Conservation (phyloP, 1,140 invertebrate species). For the Sinella curviseta region DNA sequence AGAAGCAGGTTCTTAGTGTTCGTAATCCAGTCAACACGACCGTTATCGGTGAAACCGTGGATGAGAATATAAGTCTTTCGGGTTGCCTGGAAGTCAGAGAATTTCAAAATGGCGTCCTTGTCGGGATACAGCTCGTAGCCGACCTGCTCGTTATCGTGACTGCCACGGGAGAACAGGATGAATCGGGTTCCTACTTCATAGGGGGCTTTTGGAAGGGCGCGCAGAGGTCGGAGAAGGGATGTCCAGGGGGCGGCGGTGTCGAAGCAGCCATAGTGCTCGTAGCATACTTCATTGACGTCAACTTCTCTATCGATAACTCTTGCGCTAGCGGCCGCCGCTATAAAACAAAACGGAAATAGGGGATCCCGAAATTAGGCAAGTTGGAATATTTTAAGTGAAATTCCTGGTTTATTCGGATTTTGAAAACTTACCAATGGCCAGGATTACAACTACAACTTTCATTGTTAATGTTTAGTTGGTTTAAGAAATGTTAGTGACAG, state of each 20-base stretch:
- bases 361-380: too few relatives aligned
- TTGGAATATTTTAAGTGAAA: too few relatives aligned
- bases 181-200: constrained; percentile 43
- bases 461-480: too few relatives aligned
- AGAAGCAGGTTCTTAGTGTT: constrained; percentile 35
- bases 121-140: constrained; percentile 32
- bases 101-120: constrained; percentile 34
- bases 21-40: constrained; percentile 26
- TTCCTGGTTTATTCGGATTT: too few relatives aligned
- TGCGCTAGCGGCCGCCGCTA: neutral
- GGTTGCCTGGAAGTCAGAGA: constrained; percentile 26
- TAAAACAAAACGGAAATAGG: too few relatives aligned
- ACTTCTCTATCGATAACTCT: neutral
- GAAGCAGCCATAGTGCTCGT: constrained; percentile 55
- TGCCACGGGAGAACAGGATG: constrained; percentile 36
- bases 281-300: constrained; percentile 50
- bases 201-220: constrained; percentile 33
- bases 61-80: constrained; percentile 37
- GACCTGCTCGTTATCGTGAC: constrained; percentile 12
- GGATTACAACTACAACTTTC: too few relatives aligned
- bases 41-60: constrained; percentile 41
- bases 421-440: too few relatives aligned
- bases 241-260: constrained; percentile 53
- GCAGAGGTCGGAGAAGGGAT: constrained; percentile 51
- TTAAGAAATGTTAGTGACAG: too few relatives aligned